Evolutionary conservation across 2,888 invertebrate genomes (phyloP).

Genomic region (Ophioninae sp.): DNA sequence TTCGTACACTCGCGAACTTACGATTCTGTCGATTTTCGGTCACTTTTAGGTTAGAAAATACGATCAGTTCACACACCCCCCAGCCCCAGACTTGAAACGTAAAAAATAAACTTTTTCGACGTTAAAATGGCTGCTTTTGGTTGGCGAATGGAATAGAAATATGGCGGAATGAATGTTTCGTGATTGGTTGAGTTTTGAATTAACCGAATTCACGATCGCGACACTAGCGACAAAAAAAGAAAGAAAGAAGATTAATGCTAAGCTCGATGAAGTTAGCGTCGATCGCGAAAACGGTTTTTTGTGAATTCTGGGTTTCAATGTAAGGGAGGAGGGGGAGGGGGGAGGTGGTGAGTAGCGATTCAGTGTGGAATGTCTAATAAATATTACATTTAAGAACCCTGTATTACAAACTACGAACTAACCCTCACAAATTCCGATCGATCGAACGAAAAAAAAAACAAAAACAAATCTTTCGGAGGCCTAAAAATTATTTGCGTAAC

Average conservation of each 20-base stretch:
- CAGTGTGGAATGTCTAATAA: background rate
- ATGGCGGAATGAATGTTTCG: constrained; percentile 65
- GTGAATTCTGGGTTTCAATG: too few relatives aligned
- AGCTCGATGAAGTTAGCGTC: too few relatives aligned
- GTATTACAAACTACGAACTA: constrained; percentile 57
- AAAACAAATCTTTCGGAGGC: constrained; percentile 16
- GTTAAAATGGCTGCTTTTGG: constrained; percentile 43
- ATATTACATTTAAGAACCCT: constrained; percentile 44
- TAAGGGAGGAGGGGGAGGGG: too few relatives aligned
- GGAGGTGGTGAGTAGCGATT: too few relatives aligned
- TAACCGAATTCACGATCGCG: too few relatives aligned
- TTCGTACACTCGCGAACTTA: too few relatives aligned
- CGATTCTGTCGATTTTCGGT: too few relatives aligned
- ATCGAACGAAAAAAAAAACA: too few relatives aligned
- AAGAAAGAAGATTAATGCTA: too few relatives aligned
- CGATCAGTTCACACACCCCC: too few relatives aligned
- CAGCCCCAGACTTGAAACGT: constrained; percentile 17
- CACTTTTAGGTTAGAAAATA: background rate
- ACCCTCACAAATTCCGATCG: background rate
- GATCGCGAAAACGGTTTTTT: too few relatives aligned
- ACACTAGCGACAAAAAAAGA: too few relatives aligned
- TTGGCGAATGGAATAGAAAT: constrained; percentile 60
- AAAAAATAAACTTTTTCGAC: constrained; percentile 39
- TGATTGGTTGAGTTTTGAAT: constrained; percentile 69
- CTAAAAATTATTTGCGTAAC: background rate